phyloP scores from a whole-genome alignment of 2,888 invertebrate genomes.

The Bimastos eiseni region DNA sequence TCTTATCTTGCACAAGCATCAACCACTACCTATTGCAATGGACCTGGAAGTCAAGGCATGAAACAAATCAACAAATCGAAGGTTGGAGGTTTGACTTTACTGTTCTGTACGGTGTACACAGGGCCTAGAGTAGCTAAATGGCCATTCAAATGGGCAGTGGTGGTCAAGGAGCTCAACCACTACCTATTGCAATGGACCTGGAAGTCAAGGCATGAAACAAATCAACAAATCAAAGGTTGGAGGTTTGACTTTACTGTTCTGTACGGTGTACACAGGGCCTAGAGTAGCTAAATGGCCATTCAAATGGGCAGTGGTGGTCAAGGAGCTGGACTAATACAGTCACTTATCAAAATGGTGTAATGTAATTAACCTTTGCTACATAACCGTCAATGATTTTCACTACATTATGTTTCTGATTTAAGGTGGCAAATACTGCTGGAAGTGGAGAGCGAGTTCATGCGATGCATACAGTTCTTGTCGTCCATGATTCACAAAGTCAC shows the following conservation, averaged over 20 bases:
- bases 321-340: background rate
- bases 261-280: background rate
- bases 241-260: background rate
- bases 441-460: conserved; percentile 55
- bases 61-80: too few species aligned
- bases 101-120: background rate
- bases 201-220: too few species aligned
- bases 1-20: too few species aligned
- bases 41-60: too few species aligned
- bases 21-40: too few species aligned
- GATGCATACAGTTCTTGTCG: conserved; percentile 57
- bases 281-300: background rate
- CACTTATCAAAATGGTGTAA: background rate
- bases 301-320: background rate
- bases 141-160: too few species aligned
- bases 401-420: background rate
- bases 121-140: background rate
- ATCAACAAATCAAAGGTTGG: too few species aligned
- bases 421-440: conserved; percentile 16
- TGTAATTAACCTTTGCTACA: background rate
- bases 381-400: background rate
- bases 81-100: background rate
- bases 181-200: too few species aligned
- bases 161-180: background rate
- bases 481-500: conserved; percentile 57